Conservation (phyloP, 2,888 invertebrate genomes). For the Podotricha telesiphe region DNA sequence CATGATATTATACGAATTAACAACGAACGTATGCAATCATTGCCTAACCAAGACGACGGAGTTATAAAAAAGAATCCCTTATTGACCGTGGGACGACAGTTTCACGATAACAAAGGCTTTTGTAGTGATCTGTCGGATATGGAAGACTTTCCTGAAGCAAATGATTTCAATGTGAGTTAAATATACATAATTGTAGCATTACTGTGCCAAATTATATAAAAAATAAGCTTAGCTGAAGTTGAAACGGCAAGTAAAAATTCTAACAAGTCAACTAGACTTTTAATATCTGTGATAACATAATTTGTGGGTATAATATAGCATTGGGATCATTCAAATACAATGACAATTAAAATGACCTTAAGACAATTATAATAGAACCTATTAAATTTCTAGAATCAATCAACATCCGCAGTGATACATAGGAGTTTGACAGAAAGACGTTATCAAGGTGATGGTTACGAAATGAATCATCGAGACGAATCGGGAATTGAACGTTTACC, state of each 20-base stretch:
- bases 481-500: constrained; percentile 88
- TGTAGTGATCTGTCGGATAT: constrained; percentile 85
- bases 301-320: too few species aligned
- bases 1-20: constrained; percentile 76
- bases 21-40: constrained; percentile 67
- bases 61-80: constrained; percentile 91
- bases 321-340: too few species aligned
- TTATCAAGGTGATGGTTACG: constrained; percentile 60
- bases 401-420: constrained; percentile 89
- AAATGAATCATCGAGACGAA: constrained; percentile 78
- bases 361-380: too few species aligned
- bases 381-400: constrained; percentile 63
- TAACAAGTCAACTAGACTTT: background rate
- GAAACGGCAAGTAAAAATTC: background rate
- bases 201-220: background rate
- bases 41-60: constrained; percentile 85
- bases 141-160: constrained; percentile 81
- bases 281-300: too few species aligned
- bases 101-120: constrained; percentile 76
- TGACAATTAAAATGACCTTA: too few species aligned
- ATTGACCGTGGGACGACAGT: constrained; percentile 85
- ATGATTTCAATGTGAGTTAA: constrained; percentile 62
- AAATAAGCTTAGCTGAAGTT: background rate
- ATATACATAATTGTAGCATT: background rate
- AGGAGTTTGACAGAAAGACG: constrained; percentile 76